Percentiles rank a stretch among this genome's conserved stretches.
These are phyloP conservation scores for Halcyon badia DNA, from an alignment of 2,797 vertebrate species.

Conservation along the genomic window DNA sequence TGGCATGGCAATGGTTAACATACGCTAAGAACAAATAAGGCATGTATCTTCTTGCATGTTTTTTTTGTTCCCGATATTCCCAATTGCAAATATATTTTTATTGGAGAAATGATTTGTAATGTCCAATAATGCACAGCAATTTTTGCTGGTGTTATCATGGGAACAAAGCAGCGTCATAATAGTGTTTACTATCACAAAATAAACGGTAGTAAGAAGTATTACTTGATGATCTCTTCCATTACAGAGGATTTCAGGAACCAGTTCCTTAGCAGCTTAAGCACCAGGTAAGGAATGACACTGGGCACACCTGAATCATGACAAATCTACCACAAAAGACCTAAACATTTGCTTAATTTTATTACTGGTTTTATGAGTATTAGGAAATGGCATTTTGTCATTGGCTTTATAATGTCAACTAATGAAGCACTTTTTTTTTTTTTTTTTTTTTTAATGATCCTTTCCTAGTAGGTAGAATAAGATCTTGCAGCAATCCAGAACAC, in stretches of 20 bases:
- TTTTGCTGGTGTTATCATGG: not conserved
- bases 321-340: not conserved
- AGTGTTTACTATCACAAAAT: not conserved
- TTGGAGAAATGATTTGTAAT: not conserved
- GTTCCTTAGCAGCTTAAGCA: not conserved
- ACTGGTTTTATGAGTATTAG: not conserved
- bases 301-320: not conserved
- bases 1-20: not conserved
- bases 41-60: not conserved
- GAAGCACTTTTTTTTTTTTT: not conserved
- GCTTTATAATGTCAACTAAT: not conserved
- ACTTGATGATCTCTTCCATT: not conserved
- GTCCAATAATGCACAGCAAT: not conserved
- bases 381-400: not conserved
- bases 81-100: not conserved
- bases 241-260: not conserved
- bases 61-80: not conserved
- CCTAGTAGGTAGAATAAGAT: not conserved
- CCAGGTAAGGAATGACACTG: not conserved
- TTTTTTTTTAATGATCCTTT: not conserved
- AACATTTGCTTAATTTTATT: not conserved
- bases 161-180: not conserved
- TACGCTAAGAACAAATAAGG: not conserved
- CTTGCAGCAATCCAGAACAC: not conserved
- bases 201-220: not conserved